phyloP scores from a whole-genome alignment of 2,888 invertebrate species.

The Onthophagus sagittarius region DNA sequence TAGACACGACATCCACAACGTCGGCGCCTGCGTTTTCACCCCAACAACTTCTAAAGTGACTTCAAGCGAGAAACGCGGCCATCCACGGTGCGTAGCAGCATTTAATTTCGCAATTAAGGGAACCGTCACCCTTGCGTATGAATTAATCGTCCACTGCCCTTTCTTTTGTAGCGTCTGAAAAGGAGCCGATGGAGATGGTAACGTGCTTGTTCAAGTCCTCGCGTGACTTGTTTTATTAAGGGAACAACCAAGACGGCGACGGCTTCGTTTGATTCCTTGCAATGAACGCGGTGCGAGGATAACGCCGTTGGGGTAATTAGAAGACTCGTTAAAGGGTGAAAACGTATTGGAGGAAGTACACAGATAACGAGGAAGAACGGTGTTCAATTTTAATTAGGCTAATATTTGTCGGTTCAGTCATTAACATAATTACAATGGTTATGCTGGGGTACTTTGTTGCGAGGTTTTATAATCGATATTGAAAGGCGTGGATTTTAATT shows the following conservation, averaged over 20 bases:
- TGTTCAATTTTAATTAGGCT: background rate
- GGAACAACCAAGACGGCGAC: background rate
- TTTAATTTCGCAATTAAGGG: background rate
- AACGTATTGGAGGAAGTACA: background rate
- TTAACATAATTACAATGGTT: background rate
- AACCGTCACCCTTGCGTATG: background rate
- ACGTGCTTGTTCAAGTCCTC: background rate
- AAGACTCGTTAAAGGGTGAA: background rate
- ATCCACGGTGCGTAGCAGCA: background rate
- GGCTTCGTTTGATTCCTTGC: background rate
- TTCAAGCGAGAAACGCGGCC: background rate
- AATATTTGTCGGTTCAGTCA: background rate
- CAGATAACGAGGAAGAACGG: background rate
- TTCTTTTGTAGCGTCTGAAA: background rate
- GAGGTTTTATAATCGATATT: background rate
- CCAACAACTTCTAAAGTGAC: background rate
- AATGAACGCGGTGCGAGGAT: background rate
- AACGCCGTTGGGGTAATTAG: background rate
- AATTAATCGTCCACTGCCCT: background rate
- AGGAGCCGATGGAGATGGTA: background rate
- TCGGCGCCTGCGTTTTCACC: background rate
- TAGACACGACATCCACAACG: background rate
- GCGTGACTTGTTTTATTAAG: background rate
- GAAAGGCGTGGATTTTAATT: background rate
- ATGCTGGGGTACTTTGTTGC: background rate